These are phyloP conservation scores for Drosophila lini DNA, from an alignment of 1,140 invertebrate species.

Conservation along the genomic window DNA sequence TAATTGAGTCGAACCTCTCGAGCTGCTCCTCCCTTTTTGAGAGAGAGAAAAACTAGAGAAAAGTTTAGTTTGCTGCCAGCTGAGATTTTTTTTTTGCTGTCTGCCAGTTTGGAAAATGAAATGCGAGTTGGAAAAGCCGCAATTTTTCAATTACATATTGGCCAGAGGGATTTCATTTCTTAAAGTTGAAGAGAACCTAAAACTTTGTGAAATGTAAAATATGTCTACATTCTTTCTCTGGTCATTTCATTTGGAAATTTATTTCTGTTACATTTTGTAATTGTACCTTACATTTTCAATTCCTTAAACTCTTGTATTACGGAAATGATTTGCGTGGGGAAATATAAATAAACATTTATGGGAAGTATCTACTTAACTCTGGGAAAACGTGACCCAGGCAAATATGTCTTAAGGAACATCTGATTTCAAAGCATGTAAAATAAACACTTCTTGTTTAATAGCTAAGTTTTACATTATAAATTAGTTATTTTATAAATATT, in stretches of 20 bases:
- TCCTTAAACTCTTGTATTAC: neutral
- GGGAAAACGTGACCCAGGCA: neutral
- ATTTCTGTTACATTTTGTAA: neutral
- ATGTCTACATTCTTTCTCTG: neutral
- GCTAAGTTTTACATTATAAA: neutral
- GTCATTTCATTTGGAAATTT: neutral
- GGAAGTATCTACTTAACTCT: neutral
- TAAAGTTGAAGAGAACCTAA: neutral
- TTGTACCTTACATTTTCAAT: neutral
- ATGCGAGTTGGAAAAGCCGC: conserved; percentile 56
- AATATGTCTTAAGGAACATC: neutral
- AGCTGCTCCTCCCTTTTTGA: neutral
- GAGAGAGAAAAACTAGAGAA: conserved; percentile 19
- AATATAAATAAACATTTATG: too few relatives aligned
- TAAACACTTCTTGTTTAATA: neutral
- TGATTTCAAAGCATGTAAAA: neutral
- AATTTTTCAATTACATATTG: conserved; percentile 57
- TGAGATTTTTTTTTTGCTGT: conserved; percentile 48
- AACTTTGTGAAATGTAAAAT: neutral
- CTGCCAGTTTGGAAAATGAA: conserved; percentile 38
- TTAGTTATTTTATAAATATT: neutral
- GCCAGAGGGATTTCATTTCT: neutral
- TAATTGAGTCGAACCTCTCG: conserved; percentile 43
- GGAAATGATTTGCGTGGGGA: neutral
- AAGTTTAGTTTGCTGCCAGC: conserved; percentile 45